Conservation (phyloP, 1,140 invertebrate genomes). For the Nephotettix cincticeps region DNA sequence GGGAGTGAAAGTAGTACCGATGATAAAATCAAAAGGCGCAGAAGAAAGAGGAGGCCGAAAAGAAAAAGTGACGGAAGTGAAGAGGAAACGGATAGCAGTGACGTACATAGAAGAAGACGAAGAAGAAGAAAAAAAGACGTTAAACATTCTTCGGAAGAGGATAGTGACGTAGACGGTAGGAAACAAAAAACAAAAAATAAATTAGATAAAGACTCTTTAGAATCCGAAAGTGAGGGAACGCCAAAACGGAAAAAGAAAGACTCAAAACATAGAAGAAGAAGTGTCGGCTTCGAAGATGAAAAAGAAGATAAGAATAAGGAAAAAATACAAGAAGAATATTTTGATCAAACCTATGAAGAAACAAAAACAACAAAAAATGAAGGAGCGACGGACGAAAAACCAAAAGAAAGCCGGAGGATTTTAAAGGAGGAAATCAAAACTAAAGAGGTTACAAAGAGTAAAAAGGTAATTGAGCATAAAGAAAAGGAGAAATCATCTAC, state of each 20-base stretch:
- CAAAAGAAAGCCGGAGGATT: conserved; percentile 42
- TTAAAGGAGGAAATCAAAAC: conserved; percentile 28
- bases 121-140: conserved; percentile 46
- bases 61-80: conserved; percentile 34
- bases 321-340: conserved; percentile 27
- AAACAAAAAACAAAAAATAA: conserved; percentile 1
- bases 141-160: conserved; percentile 31
- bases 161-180: conserved; percentile 16
- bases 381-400: conserved; percentile 40
- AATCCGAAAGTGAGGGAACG: conserved; percentile 7
- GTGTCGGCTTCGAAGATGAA: conserved; percentile 1
- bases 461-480: conserved; percentile 29
- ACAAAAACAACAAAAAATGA: conserved; percentile 37
- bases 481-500: conserved; percentile 10
- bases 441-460: conserved; percentile 25
- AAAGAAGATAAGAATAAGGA: conserved; percentile 40
- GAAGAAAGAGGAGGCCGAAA: conserved; percentile 41
- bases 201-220: conserved; percentile 5
- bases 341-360: conserved; percentile 33
- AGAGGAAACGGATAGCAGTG: conserved; percentile 24
- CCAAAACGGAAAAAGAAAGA: conserved; percentile 26
- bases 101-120: conserved; percentile 14
- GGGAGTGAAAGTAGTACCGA: conserved; percentile 31
- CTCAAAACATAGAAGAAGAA: conserved; percentile 26
- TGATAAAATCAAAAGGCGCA: conserved; percentile 37